phyloP scores from a whole-genome alignment of 2,113 vertebrate genomes.

The Spermophilus dauricus region DNA sequence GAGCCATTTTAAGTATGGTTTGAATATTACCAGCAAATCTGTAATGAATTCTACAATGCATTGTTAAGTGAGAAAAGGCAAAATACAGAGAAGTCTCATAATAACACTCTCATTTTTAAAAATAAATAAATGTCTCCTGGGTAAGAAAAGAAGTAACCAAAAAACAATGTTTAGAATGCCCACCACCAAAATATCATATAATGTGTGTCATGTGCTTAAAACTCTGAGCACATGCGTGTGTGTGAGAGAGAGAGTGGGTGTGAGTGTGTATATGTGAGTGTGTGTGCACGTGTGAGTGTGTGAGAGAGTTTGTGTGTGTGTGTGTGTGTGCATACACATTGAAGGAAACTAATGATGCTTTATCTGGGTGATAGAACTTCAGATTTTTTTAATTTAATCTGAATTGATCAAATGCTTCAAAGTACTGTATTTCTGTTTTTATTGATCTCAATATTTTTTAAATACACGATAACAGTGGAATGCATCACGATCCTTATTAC shows the following conservation, averaged over 20 bases:
- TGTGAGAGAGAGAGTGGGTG: too few relatives aligned
- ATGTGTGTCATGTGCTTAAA: neutral
- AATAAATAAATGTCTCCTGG: neutral
- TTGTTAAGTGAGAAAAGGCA: neutral
- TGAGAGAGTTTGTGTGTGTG: too few relatives aligned
- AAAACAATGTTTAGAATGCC: neutral
- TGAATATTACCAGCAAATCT: neutral
- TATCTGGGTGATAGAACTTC: too few relatives aligned
- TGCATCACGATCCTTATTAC: too few relatives aligned
- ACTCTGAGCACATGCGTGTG: too few relatives aligned
- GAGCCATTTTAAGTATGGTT: neutral
- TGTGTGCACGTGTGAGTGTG: too few relatives aligned
- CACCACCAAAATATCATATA: neutral
- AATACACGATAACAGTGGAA: too few relatives aligned
- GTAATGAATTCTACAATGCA: neutral
- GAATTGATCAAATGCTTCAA: neutral
- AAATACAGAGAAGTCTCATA: neutral
- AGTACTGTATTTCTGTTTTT: neutral
- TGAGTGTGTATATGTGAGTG: too few relatives aligned
- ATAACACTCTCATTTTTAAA: neutral
- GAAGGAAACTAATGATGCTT: too few relatives aligned
- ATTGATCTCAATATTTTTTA: too few relatives aligned
- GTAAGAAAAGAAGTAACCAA: neutral
- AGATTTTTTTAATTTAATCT: neutral
- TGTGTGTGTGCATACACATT: too few relatives aligned